Percentiles rank a stretch among this genome's conserved stretches.
Conservation (phyloP, 2,888 invertebrate genomes). For the Teleogryllus oceanicus region DNA sequence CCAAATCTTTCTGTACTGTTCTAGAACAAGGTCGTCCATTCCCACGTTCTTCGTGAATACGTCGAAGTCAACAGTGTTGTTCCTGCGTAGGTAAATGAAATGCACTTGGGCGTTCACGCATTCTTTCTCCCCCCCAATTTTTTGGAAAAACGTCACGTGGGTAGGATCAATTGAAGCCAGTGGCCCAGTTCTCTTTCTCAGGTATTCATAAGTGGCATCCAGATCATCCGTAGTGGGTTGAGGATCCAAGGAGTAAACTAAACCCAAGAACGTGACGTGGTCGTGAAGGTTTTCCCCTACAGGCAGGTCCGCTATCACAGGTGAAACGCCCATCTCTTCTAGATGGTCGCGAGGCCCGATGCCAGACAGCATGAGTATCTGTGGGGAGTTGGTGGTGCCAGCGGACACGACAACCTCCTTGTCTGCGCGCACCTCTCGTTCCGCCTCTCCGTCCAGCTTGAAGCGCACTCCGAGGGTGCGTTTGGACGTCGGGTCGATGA, state of each 20-base stretch:
- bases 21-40: too few species aligned
- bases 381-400: conserved; percentile 64
- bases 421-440: conserved; percentile 44
- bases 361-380: conserved; percentile 66
- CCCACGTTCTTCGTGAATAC: too few species aligned
- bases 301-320: conserved; percentile 49
- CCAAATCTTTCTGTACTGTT: too few species aligned
- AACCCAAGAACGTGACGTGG: conserved; percentile 48
- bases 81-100: too few species aligned
- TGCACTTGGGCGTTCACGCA: too few species aligned
- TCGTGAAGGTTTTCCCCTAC: conserved; percentile 59
- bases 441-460: conserved; percentile 38
- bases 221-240: conserved; percentile 38
- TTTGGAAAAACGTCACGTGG: too few species aligned
- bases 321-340: conserved; percentile 47
- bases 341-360: conserved; percentile 56
- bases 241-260: conserved; percentile 40
- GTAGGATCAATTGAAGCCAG: conserved; percentile 44
- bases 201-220: conserved; percentile 46
- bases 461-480: conserved; percentile 50
- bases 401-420: conserved; percentile 64
- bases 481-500: conserved; percentile 49
- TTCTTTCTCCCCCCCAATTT: too few species aligned
- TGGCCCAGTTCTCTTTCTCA: conserved; percentile 50
- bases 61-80: too few species aligned